Evolutionary conservation across 2,797 vertebrate species (phyloP).

Genomic region (Phaenicophaeus curvirostris): DNA sequence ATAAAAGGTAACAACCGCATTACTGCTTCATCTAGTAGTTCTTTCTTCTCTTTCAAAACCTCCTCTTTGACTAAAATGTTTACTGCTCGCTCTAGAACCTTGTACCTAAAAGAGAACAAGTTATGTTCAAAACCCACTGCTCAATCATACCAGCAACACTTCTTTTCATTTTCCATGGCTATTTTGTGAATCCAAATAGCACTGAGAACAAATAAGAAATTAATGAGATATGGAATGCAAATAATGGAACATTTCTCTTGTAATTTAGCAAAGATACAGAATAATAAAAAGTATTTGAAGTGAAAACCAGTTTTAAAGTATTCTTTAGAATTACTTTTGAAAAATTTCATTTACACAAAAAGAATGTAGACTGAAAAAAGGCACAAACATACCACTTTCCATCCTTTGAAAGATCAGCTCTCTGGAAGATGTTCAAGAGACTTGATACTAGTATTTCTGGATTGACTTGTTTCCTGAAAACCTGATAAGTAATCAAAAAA

Average conservation of each 20-base stretch:
- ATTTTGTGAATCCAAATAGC: neutral
- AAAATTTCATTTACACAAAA: neutral
- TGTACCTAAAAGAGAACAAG: slow-evolving; percentile 77
- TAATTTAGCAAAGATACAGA: neutral
- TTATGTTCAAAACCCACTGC: neutral
- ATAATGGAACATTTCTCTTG: neutral
- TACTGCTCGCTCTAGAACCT: slow-evolving; percentile 76
- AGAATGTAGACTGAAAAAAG: neutral
- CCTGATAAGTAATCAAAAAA: slow-evolving; percentile 70
- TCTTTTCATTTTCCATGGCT: neutral
- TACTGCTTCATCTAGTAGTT: slow-evolving; percentile 71
- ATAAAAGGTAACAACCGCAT: slow-evolving; percentile 87
- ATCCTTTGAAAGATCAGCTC: slow-evolving; percentile 74
- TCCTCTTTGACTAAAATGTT: slow-evolving; percentile 78
- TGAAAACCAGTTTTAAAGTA: neutral
- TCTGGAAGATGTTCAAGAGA: slow-evolving; percentile 84
- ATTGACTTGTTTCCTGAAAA: slow-evolving; percentile 74
- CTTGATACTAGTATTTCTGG: slow-evolving; percentile 76
- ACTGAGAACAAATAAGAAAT: neutral
- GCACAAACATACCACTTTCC: slow-evolving; percentile 81
- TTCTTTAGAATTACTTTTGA: neutral
- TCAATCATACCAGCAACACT: neutral
- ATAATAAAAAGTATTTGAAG: neutral
- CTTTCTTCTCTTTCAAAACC: slow-evolving; percentile 68
- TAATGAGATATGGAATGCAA: neutral